Percentiles rank a stretch among this genome's conserved stretches.
Conservation (phyloP, 2,888 invertebrate species). For the Colletes collaris region DNA sequence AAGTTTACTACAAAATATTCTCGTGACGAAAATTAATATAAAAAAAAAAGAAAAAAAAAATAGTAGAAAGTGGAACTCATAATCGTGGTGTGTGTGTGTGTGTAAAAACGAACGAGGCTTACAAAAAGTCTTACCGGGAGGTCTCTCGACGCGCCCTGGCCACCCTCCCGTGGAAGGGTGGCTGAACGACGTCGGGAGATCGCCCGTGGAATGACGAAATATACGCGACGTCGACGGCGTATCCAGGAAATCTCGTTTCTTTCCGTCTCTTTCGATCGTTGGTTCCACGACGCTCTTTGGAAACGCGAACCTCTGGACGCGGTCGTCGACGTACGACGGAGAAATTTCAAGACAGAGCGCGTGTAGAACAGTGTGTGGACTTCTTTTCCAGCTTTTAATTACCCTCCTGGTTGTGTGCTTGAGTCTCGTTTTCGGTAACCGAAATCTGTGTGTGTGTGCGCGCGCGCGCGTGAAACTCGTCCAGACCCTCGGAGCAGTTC, state of each 20-base stretch:
- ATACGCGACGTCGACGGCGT: conserved; percentile 20
- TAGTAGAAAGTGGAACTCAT: background rate
- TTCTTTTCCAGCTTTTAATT: conserved; percentile 13
- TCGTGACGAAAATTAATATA: conserved; percentile 29
- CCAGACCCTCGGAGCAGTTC: conserved; percentile 49
- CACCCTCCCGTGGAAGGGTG: too few species aligned
- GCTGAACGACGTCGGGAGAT: conserved; percentile 25
- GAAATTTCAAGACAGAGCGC: conserved; percentile 26
- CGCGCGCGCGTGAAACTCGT: conserved; percentile 11
- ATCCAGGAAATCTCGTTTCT: conserved; percentile 9
- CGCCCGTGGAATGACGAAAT: conserved; percentile 54
- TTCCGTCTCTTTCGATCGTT: too few species aligned
- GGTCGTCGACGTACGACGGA: conserved; percentile 20
- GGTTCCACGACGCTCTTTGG: too few species aligned
- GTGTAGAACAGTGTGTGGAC: conserved; percentile 15
- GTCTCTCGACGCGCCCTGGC: conserved; percentile 14
- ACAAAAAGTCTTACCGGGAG: conserved; percentile 40
- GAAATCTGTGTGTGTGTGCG: conserved; percentile 6
- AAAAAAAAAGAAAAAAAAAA: conserved; percentile 4
- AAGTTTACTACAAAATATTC: conserved; percentile 60
- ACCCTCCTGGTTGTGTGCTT: conserved; percentile 19
- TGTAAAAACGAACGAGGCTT: conserved; percentile 54
- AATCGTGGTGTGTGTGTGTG: conserved; percentile 7
- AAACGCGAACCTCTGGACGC: conserved; percentile 10
- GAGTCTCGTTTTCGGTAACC: conserved; percentile 12